A percentile compares a stretch with the other conserved stretches of the same genome.
These are phyloP conservation scores for Ctenochaetus hawaiiensis DNA, from an alignment of 2,797 vertebrate genomes.

Conservation along the genomic window DNA sequence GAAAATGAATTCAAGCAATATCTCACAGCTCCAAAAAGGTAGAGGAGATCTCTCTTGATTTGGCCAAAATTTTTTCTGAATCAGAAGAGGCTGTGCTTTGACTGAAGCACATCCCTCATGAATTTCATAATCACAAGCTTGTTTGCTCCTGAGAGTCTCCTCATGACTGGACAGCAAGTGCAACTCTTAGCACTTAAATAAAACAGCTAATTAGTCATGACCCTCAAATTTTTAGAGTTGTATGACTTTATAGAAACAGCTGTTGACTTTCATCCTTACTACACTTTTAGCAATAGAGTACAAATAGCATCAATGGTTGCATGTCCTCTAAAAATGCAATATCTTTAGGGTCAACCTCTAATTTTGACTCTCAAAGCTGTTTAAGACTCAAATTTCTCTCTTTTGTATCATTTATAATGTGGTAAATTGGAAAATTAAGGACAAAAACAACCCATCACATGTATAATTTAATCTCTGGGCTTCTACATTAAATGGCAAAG, in stretches of 20 bases:
- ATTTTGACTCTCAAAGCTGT: conserved; percentile 23
- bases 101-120: conserved; percentile 13
- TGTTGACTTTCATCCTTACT: conserved; percentile 8
- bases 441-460: conserved; percentile 28
- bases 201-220: conserved; percentile 52
- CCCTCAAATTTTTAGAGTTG: conserved; percentile 35
- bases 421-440: conserved; percentile 14
- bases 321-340: conserved; percentile 24
- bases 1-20: conserved; percentile 19
- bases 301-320: conserved; percentile 30
- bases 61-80: not conserved
- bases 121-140: conserved; percentile 16
- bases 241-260: not conserved
- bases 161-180: not conserved
- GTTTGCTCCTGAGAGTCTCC: conserved; percentile 27
- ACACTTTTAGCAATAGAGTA: conserved; percentile 33
- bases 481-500: conserved; percentile 4
- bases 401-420: conserved; percentile 20
- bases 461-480: conserved; percentile 36
- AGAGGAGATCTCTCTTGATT: not conserved
- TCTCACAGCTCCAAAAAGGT: not conserved
- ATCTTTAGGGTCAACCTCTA: conserved; percentile 19
- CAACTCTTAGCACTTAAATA: conserved; percentile 49
- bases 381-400: conserved; percentile 35
- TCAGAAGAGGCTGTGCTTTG: too few species aligned